Evolutionary conservation across 2,113 vertebrate genomes (phyloP), one percentile per base, ranked within the genome.

Genomic region (Myocastor coypus): DNA sequence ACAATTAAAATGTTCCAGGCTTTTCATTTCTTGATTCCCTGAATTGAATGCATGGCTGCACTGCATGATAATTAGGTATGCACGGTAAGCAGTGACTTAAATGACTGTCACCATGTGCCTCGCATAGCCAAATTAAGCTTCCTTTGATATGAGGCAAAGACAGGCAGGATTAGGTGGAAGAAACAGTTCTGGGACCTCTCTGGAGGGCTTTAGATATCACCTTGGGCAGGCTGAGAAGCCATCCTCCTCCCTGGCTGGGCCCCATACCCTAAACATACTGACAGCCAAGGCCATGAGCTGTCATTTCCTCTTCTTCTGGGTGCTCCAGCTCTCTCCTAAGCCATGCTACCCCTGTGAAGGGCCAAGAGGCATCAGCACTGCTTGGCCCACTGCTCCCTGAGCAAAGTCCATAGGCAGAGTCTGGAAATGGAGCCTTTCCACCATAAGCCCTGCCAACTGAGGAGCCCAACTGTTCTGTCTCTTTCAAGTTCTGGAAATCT

Each of bases 71-170:
- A 94, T 80, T 91, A 89, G 42, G 34, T 46, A 19, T 92, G 42
- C 68, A 32, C 13, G 0, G 42, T 80, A 73, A 96, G 40, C 63
- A 93, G 1, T 26, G 75, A 84, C 61, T 55, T 80, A 32, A 91
- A 83, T 69, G 83, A 61, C 83, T 69, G n/a, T 84, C 87, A 30
- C 61, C 91, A 34, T 84, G 73, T 87, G 91, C 34, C 80, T 87
- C 46, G 14, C 13, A 8, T 52, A 83, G 34, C 28, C 78, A 95
- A 89, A 83, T 9, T 50, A 57, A 91, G 37, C 64, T 84, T 73
- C 57, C 40, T 64, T 24, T 90, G 75, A 82, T 61, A 66, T 3
- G 11, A 78, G 42, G 37, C 63, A 26, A 69, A 95, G 50, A 73
- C 34, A 55, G 81, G 40, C 11, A 73, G 73, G 30, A 11, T 8